A percentile compares a stretch with the other conserved stretches of the same genome.
These are phyloP conservation scores for Pachypsylla venusta DNA, from an alignment of 1,140 invertebrate genomes.

Conservation along the genomic window DNA sequence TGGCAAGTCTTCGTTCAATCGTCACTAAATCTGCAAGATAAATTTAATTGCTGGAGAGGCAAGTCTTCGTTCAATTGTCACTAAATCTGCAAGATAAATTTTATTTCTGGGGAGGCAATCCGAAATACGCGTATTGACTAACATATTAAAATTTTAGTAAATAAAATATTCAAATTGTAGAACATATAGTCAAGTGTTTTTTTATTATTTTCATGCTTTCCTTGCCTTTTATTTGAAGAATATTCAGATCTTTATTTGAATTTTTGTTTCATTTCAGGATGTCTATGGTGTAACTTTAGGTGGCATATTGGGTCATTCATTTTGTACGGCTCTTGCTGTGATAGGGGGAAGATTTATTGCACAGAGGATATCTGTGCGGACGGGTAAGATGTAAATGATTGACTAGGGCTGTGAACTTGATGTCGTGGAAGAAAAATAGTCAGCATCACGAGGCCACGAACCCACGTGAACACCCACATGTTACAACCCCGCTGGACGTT, in stretches of 20 bases:
- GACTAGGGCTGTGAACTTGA: not conserved
- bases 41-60: not conserved
- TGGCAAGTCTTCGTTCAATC: no score
- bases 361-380: slow-evolving; percentile 84
- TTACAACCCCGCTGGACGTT: no score
- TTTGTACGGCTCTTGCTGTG: slow-evolving; percentile 93
- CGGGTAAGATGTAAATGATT: slow-evolving; percentile 40
- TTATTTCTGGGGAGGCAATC: not conserved
- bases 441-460: no score
- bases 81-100: no score
- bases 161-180: not conserved
- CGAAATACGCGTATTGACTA: not conserved
- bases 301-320: slow-evolving; percentile 78
- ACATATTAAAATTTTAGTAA: not conserved
- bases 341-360: slow-evolving; percentile 90
- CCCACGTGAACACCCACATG: no score
- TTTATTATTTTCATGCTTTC: not conserved
- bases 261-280: slow-evolving; percentile 42
- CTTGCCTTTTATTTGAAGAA: not conserved
- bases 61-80: not conserved
- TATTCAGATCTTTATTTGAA: not conserved
- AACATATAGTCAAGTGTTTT: no score
- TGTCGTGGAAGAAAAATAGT: not conserved
- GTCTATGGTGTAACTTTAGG: slow-evolving; percentile 85
- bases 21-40: no score